These are phyloP conservation scores for Capromys pilorides DNA, from an alignment of 2,797 vertebrate species.

Conservation along the genomic window DNA sequence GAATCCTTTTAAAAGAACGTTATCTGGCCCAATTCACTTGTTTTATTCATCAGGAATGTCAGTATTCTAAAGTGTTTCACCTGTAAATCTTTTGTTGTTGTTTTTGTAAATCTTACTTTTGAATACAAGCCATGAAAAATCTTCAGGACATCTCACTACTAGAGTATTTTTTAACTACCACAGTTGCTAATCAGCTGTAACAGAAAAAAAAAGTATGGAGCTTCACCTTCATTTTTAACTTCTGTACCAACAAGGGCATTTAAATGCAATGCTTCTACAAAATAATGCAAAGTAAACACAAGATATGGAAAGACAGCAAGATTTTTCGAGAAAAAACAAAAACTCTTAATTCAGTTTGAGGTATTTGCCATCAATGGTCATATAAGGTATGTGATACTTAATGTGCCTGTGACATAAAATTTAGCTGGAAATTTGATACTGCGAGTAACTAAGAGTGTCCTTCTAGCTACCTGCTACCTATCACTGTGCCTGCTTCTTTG, in stretches of 20 bases:
- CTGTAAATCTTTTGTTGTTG: constrained; percentile 15
- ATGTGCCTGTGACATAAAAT: constrained; percentile 21
- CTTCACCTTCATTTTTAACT: constrained; percentile 32
- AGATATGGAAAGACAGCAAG: neutral
- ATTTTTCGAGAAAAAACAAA: constrained; percentile 36
- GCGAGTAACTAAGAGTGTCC: constrained; percentile 37
- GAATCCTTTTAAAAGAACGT: constrained; percentile 18
- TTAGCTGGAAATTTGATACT: constrained; percentile 55
- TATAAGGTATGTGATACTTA: constrained; percentile 17
- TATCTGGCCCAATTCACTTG: constrained; percentile 7
- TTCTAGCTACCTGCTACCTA: neutral
- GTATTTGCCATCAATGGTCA: constrained; percentile 59
- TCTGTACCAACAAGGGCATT: constrained; percentile 2
- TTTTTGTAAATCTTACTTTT: constrained; percentile 39
- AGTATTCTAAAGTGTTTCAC: neutral
- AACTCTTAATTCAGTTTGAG: constrained; percentile 32
- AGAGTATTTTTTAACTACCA: neutral
- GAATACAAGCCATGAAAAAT: constrained; percentile 50
- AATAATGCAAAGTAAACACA: constrained; percentile 17
- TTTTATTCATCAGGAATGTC: constrained; percentile 3
- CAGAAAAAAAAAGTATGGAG: constrained; percentile 27
- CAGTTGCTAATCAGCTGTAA: neutral
- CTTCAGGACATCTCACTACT: constrained; percentile 15
- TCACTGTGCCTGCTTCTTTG: neutral
- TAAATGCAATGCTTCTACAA: constrained; percentile 16